These are phyloP conservation scores for Choreutis nemorana DNA, from an alignment of 2,888 invertebrate genomes.

Conservation along the genomic window DNA sequence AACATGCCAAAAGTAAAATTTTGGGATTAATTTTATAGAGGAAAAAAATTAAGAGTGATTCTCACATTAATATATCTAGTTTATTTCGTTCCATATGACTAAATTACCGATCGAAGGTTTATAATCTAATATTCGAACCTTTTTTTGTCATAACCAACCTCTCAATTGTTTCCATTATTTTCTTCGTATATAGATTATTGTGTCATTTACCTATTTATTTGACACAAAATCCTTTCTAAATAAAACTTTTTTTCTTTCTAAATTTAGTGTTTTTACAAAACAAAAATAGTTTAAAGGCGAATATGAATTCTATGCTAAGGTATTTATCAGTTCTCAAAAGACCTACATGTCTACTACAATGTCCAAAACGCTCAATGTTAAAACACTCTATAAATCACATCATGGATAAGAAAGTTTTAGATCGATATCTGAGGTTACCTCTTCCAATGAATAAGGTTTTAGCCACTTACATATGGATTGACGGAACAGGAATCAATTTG, in stretches of 20 bases:
- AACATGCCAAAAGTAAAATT: slow-evolving; percentile 19
- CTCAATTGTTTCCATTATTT: too few relatives aligned
- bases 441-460: slow-evolving; percentile 67
- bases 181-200: too few relatives aligned
- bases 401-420: slow-evolving; percentile 51
- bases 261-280: too few relatives aligned
- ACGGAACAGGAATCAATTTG: slow-evolving; percentile 77
- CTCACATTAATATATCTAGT: too few relatives aligned
- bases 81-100: too few relatives aligned
- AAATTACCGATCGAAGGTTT: too few relatives aligned
- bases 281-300: slow-evolving; percentile 1
- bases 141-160: too few relatives aligned
- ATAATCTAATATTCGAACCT: too few relatives aligned
- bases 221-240: too few relatives aligned
- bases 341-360: neutral
- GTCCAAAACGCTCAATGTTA: slow-evolving; percentile 27
- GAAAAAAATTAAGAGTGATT: slow-evolving; percentile 7
- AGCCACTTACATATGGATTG: slow-evolving; percentile 81
- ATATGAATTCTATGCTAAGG: slow-evolving; percentile 1
- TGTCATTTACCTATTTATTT: too few relatives aligned
- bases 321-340: neutral
- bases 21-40: slow-evolving; percentile 7
- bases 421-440: slow-evolving; percentile 64
- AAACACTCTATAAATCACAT: slow-evolving; percentile 52
- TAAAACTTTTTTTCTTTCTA: too few relatives aligned